Conservation (phyloP, 2,113 vertebrate genomes). For the Parus major region DNA sequence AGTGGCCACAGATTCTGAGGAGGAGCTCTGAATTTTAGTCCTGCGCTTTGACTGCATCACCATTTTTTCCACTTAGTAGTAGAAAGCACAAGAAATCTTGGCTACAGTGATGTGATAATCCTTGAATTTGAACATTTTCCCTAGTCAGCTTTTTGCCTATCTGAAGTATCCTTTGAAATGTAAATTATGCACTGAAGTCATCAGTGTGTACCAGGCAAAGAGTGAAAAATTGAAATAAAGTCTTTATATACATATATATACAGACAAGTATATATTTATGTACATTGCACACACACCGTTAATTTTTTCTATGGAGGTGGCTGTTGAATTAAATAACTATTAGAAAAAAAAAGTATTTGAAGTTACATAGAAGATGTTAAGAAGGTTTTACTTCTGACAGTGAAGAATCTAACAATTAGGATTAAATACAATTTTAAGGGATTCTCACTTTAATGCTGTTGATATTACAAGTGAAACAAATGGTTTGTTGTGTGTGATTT, state of each 20-base stretch:
- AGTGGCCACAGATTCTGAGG: neutral
- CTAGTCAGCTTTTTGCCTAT: neutral
- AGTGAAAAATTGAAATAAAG: neutral
- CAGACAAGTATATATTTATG: neutral
- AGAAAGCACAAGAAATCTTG: neutral
- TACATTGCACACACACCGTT: neutral
- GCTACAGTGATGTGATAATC: neutral
- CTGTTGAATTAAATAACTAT: neutral
- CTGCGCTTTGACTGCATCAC: neutral
- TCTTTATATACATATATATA: neutral
- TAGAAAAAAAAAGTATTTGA: neutral
- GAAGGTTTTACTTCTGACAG: neutral
- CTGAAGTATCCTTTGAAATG: slow-evolving; percentile 6
- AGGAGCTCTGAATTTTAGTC: neutral
- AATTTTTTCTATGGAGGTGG: neutral
- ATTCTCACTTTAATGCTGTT: neutral
- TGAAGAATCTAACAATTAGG: neutral
- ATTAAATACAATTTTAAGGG: neutral
- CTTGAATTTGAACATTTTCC: neutral
- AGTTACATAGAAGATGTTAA: neutral
- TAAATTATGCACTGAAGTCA: neutral
- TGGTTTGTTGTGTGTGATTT: neutral
- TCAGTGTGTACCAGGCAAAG: neutral
- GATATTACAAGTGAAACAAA: slow-evolving; percentile 3
- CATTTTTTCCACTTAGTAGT: neutral